Percentiles rank a stretch among this genome's conserved stretches.
Conservation (phyloP, 2,797 vertebrate species). For the Cuniculus paca region DNA sequence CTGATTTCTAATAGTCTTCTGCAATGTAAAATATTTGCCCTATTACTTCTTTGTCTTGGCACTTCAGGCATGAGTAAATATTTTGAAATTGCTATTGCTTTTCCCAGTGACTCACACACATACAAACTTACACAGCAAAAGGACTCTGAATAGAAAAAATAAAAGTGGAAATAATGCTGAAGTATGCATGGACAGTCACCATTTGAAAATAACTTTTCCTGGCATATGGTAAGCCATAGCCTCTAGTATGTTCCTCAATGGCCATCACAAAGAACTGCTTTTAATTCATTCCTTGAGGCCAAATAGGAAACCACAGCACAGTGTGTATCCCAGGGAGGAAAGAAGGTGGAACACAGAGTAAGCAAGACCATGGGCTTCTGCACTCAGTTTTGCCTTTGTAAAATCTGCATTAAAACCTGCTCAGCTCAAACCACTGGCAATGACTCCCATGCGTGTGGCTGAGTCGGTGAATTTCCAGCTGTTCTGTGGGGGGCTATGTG, state of each 20-base stretch:
- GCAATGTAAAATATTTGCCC: neutral
- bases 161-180: slow-evolving; percentile 18
- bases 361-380: neutral
- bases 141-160: neutral
- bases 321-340: neutral
- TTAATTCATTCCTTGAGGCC: slow-evolving; percentile 42
- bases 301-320: neutral
- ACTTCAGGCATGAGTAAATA: neutral
- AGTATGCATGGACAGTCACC: neutral
- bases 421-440: neutral
- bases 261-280: slow-evolving; percentile 48
- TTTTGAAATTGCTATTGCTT: slow-evolving; percentile 27
- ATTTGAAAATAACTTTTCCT: slow-evolving; percentile 34
- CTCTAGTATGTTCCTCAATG: slow-evolving; percentile 7
- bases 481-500: accelerated
- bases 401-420: neutral
- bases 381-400: neutral
- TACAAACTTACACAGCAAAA: neutral
- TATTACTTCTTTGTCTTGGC: neutral
- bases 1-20: slow-evolving; percentile 1
- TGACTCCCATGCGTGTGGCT: neutral
- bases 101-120: neutral
- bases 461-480: neutral
- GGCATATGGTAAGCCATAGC: neutral
- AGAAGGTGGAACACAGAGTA: neutral